A percentile compares a stretch with the other conserved stretches of the same genome.
These are phyloP conservation scores for Adineta ricciae DNA, from an alignment of 2,888 invertebrate genomes.

Conservation along the genomic window DNA sequence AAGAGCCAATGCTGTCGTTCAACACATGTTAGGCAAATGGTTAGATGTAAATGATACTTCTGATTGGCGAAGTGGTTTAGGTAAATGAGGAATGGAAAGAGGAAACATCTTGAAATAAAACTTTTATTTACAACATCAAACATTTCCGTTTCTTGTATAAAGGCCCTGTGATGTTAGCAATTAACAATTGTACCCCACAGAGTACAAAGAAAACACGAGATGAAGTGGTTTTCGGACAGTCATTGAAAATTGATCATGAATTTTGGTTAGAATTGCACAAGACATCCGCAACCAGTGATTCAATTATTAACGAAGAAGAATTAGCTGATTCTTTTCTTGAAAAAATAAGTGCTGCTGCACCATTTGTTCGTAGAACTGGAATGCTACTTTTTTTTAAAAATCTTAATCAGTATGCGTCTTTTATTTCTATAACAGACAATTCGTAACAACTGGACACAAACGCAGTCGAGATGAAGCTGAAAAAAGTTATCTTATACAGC, in stretches of 20 bases:
- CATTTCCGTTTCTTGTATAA: too few species aligned
- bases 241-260: not conserved
- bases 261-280: not conserved
- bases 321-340: not conserved
- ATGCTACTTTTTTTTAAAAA: not conserved
- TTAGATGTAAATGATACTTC: not conserved
- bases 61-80: not conserved
- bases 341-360: not conserved
- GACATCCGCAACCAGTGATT: not conserved
- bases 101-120: too few species aligned
- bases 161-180: not conserved
- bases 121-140: too few species aligned
- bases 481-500: not conserved
- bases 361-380: not conserved
- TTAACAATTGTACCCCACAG: not conserved
- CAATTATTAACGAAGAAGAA: not conserved
- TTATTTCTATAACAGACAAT: not conserved
- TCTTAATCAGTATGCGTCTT: not conserved
- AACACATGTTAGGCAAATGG: conserved; percentile 16
- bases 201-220: not conserved
- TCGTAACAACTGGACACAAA: not conserved
- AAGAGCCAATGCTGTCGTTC: not conserved
- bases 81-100: too few species aligned
- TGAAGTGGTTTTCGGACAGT: not conserved
- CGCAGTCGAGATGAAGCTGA: not conserved